Conservation (phyloP, 2,888 invertebrate genomes). For the Tridacna gigas region DNA sequence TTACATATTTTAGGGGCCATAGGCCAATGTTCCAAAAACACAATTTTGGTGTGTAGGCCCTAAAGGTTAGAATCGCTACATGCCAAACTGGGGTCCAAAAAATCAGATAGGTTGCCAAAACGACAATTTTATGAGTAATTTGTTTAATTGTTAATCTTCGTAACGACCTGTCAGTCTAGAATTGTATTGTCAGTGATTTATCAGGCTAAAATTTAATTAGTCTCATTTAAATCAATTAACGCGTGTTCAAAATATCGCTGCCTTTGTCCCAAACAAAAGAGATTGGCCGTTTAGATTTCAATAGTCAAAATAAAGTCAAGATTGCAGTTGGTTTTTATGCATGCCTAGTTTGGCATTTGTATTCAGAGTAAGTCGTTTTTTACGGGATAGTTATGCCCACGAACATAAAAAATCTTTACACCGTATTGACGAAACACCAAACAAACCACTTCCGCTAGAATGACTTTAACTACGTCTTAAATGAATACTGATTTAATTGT, state of each 20-base stretch:
- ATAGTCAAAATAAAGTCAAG: conserved; percentile 24
- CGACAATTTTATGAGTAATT: conserved; percentile 46
- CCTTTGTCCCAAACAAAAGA: conserved; percentile 57
- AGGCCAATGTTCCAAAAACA: too few species aligned
- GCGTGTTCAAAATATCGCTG: conserved; percentile 59
- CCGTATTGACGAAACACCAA: conserved; percentile 41
- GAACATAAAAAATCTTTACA: conserved; percentile 40
- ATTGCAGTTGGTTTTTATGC: conserved; percentile 41
- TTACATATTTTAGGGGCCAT: too few species aligned
- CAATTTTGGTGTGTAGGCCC: too few species aligned
- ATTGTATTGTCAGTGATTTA: conserved; percentile 58
- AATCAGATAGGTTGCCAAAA: conserved; percentile 22
- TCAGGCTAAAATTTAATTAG: conserved; percentile 63
- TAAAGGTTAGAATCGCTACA: too few species aligned
- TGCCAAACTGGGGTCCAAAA: too few species aligned
- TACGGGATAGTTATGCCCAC: conserved; percentile 21
- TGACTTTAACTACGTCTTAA: conserved; percentile 28
- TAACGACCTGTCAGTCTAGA: conserved; percentile 51
- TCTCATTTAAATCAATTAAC: conserved; percentile 67
- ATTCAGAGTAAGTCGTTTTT: neutral
- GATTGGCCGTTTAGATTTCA: conserved; percentile 51
- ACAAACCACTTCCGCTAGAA: conserved; percentile 39
- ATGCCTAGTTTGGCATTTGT: conserved; percentile 26
- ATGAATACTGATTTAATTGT: conserved; percentile 62
- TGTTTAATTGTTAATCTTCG: conserved; percentile 39